These are phyloP conservation scores for Hyaena hyaena DNA, from an alignment of 2,113 vertebrate species.

Conservation along the genomic window DNA sequence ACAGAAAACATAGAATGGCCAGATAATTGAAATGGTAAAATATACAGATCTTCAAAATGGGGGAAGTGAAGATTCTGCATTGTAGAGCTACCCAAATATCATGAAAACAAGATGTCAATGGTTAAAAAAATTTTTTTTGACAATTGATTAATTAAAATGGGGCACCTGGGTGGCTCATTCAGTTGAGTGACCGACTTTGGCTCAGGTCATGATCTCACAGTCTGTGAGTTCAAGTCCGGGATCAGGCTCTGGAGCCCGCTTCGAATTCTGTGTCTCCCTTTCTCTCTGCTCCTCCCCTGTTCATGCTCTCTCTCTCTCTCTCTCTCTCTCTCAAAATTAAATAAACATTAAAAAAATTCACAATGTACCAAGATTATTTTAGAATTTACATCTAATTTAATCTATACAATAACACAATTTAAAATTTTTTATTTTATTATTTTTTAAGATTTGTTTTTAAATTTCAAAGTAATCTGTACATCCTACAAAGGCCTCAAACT, in stretches of 20 bases:
- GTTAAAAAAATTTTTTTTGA: not conserved
- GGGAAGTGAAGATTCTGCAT: not conserved
- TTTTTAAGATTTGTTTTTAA: not conserved
- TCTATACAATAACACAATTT: not conserved
- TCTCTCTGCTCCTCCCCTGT: no score
- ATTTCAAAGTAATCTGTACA: not conserved
- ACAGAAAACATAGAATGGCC: not conserved
- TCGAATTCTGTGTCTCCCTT: no score
- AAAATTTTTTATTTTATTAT: not conserved
- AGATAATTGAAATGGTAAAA: not conserved
- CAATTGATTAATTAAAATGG: not conserved
- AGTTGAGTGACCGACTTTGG: no score
- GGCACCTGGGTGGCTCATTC: no score
- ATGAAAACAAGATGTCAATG: not conserved
- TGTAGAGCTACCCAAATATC: not conserved
- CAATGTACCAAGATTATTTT: not conserved
- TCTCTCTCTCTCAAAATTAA: no score
- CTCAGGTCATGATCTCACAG: no score
- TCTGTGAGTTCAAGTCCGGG: no score
- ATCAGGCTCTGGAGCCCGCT: no score
- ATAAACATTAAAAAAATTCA: not conserved
- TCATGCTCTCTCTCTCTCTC: no score
- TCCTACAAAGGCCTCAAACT: not conserved
- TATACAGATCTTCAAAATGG: not conserved
- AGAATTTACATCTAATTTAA: not conserved